Evolutionary conservation across 2,797 vertebrate genomes (phyloP).

Genomic region (Manis crassicaudata): DNA sequence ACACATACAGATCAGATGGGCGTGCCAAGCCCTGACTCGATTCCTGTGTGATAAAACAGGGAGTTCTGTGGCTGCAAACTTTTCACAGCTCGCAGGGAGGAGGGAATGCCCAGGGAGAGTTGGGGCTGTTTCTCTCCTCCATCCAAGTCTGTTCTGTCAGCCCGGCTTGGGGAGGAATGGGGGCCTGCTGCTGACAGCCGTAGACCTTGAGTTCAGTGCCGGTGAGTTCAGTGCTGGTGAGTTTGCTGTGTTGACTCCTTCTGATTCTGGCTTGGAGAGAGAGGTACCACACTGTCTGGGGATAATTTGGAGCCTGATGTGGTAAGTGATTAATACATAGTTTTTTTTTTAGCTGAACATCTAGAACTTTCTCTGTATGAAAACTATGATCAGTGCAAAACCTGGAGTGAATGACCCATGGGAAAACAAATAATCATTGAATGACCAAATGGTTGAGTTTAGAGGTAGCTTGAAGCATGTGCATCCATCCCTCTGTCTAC

Average conservation of each 20-base stretch:
- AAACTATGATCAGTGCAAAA: neutral
- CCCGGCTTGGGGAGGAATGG: too few relatives aligned
- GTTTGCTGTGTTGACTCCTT: neutral
- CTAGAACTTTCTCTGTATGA: neutral
- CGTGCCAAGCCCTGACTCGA: neutral
- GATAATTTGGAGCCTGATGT: neutral
- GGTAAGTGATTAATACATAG: neutral
- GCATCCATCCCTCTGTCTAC: too few relatives aligned
- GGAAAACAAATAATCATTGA: neutral
- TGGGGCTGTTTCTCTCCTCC: neutral
- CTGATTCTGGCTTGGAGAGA: neutral
- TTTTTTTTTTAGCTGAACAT: neutral
- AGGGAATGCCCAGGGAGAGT: rapidly evolving
- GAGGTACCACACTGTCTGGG: neutral
- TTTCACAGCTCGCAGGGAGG: neutral
- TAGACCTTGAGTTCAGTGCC: rapidly evolving
- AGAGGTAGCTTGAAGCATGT: neutral
- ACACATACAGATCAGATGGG: neutral
- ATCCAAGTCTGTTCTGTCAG: neutral
- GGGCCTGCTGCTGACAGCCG: neutral
- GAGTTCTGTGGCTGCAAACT: neutral
- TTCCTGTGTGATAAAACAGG: neutral
- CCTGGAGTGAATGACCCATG: neutral
- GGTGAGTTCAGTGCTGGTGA: rapidly evolving
- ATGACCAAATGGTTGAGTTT: neutral